A percentile compares a stretch with the other conserved stretches of the same genome.
Evolutionary conservation across 2,797 vertebrate species (phyloP).

Genomic region (Sebastes variabilis): DNA sequence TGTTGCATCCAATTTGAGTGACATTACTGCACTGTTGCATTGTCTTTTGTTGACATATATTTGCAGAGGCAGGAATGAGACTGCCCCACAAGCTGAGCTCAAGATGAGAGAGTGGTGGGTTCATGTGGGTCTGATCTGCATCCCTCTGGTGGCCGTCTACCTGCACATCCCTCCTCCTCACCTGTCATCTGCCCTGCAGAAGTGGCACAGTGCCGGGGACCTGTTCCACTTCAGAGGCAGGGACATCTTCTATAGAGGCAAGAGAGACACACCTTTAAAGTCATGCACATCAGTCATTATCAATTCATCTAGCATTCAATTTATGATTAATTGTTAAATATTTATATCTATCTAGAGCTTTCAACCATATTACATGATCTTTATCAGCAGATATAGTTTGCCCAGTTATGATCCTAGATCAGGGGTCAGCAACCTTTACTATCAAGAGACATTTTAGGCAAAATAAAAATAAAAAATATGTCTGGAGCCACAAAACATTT

Average conservation of each 20-base stretch:
- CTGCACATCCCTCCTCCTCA: constrained; percentile 91
- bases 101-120: constrained; percentile 97
- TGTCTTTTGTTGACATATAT: background rate
- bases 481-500: too few relatives aligned
- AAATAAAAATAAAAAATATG: too few relatives aligned
- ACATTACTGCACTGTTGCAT: background rate
- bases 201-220: constrained; percentile 86
- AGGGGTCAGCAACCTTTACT: too few relatives aligned
- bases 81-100: constrained; percentile 30
- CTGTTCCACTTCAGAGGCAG: constrained; percentile 88
- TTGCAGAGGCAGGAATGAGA: constrained; percentile 57
- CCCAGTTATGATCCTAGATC: background rate
- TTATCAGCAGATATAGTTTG: background rate
- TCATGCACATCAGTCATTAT: background rate
- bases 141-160: constrained; percentile 92
- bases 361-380: background rate
- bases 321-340: background rate
- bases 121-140: constrained; percentile 86
- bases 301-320: background rate
- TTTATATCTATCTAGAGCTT: too few relatives aligned
- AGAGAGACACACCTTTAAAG: background rate
- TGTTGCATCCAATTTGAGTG: background rate
- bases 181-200: constrained; percentile 87
- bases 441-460: too few relatives aligned
- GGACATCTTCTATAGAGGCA: constrained; percentile 93